Conservation (phyloP, 2,888 invertebrate genomes). For the Andrena bucephala region DNA sequence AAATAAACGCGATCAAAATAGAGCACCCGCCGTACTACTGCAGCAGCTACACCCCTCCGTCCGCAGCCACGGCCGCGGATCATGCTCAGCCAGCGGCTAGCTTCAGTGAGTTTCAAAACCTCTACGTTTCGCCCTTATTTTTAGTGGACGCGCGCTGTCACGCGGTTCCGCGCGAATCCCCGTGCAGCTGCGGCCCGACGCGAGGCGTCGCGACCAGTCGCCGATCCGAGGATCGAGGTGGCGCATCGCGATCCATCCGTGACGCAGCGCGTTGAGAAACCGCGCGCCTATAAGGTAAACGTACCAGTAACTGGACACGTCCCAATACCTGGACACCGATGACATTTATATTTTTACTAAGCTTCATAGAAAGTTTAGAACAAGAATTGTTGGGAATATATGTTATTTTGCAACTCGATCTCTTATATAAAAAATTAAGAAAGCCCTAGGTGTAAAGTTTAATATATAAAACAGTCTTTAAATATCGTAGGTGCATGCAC, state of each 20-base stretch:
- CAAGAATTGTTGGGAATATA: too few species aligned
- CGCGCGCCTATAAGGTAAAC: not conserved
- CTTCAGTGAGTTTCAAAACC: conserved; percentile 83
- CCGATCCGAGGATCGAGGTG: not conserved
- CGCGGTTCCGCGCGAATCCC: conserved; percentile 27
- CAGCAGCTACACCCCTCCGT: conserved; percentile 92
- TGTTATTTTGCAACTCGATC: too few species aligned
- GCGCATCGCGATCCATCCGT: not conserved
- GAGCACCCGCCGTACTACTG: conserved; percentile 94
- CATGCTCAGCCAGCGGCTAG: conserved; percentile 84
- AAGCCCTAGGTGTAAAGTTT: too few species aligned
- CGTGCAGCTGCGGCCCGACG: not conserved
- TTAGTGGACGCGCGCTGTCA: conserved; percentile 58
- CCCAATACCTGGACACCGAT: too few species aligned
- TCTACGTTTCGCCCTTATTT: conserved; percentile 64
- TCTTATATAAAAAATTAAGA: too few species aligned
- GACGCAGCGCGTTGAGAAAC: not conserved
- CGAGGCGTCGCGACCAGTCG: not conserved
- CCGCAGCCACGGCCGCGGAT: conserved; percentile 86
- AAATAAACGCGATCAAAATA: conserved; percentile 92
- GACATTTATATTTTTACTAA: too few species aligned
- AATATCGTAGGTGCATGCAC: too few species aligned
- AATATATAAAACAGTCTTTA: too few species aligned
- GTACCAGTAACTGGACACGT: too few species aligned
- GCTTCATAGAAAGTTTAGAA: too few species aligned